A percentile compares a stretch with the other conserved stretches of the same genome.
These are phyloP conservation scores for Helarctos malayanus DNA, from an alignment of 2,797 vertebrate species.

Conservation along the genomic window DNA sequence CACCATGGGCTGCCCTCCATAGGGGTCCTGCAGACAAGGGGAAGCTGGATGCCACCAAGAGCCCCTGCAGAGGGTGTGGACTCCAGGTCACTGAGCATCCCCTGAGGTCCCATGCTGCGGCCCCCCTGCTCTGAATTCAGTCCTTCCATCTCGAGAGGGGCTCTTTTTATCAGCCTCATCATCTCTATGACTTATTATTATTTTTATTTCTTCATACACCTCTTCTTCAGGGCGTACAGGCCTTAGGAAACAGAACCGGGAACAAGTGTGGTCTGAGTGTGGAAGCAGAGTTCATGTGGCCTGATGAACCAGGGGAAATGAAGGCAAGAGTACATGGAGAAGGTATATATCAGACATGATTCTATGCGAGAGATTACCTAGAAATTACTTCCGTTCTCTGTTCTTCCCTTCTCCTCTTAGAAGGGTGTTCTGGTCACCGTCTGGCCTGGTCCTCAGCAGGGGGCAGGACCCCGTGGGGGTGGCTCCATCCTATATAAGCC, in stretches of 20 bases:
- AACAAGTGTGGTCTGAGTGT: not conserved
- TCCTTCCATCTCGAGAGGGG: not conserved
- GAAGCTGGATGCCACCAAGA: not conserved
- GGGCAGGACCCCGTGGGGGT: not conserved
- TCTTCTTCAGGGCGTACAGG: not conserved
- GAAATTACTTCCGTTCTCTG: not conserved
- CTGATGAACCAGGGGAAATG: not conserved
- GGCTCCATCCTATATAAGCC: no score
- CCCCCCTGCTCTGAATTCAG: not conserved
- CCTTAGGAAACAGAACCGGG: not conserved
- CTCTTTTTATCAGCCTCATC: not conserved
- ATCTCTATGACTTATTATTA: not conserved
- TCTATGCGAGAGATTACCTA: not conserved
- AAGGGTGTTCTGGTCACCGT: not conserved
- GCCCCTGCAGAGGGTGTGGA: not conserved
- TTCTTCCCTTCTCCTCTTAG: not conserved
- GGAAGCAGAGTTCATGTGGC: not conserved
- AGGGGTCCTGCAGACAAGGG: not conserved
- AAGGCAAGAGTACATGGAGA: not conserved
- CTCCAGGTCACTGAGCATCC: not conserved
- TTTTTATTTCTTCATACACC: not conserved
- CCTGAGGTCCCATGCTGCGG: rapidly evolving
- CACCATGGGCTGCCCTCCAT: not conserved
- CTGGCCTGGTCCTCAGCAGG: not conserved
- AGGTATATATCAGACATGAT: not conserved